Base-by-base conservation (phyloP, 64 coral and sea anemone species). In the Porites australiensis region DNA sequence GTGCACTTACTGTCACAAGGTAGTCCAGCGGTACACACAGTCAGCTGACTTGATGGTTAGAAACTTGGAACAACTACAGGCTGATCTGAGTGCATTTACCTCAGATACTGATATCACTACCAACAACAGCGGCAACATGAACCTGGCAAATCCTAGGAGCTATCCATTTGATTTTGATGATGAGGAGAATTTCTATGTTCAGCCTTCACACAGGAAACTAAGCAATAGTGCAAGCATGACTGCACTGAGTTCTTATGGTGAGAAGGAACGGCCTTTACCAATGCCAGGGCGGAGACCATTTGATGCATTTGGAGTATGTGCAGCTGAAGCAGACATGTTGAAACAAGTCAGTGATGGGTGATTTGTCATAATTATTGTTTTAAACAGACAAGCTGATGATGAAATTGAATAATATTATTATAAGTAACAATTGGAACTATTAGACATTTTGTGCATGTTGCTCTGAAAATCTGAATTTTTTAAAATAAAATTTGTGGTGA, bases 301-400 rank as follows among this genome's bases (percentile, higher is more conserved):
- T 86, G 98, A 99, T 87, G 94, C 94, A 67, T 96, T 99, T 91
- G 98, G 98, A 46, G 98, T 99, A 15, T 96, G 98, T 81, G 94
- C 98, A 64, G 98, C 94, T 0, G 94, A 96, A 64, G 98, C 98
- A 51, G 88, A 99, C 58, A 86, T 96, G 51, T 80, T 99, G 14
- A 99, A 99, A 82, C 98, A 99, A 93, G 96, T 98, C 54, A 70
- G 43, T 68, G 8, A 27, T 69, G 21, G n/a, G 43, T 61, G 75
- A n/a, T 87, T 16, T 53, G 44, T 37, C 27, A 37, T 37, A 37
- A 37, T 37, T 37, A 37, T 37, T 37, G 27, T 37, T 37, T 37
- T 37, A 37, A 37, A 37, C 27, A 1, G 27, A 37, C 27, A 37
- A 37, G 27, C 27, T 37, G 27, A 37, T 37, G 1, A 37, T 37